A percentile compares a stretch with the other conserved stretches of the same genome.
Conservation (phyloP, 30 jellyfish, hydroid and myxozoan genomes). For the Nemopilema nomurai region DNA sequence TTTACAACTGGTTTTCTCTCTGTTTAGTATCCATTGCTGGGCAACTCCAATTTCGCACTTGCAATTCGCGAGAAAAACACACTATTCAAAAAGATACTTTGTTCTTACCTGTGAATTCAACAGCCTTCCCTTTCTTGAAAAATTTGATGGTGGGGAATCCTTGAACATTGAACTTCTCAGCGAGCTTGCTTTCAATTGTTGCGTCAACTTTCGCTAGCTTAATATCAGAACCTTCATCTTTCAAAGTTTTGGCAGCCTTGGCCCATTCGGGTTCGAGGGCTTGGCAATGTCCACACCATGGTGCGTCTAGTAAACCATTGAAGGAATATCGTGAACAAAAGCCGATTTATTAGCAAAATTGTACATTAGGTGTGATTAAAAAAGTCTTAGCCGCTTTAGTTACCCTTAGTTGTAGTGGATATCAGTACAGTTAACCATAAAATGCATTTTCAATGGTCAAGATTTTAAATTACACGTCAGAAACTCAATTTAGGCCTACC, state of each 20-base stretch:
- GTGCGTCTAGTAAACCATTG: constrained; percentile 82
- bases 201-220: constrained; percentile 96
- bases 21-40: too few species aligned
- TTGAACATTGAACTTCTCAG: constrained; percentile 89
- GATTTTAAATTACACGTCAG: background rate
- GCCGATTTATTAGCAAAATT: too few species aligned
- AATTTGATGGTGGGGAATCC: constrained; percentile 99
- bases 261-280: constrained; percentile 97
- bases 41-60: too few species aligned
- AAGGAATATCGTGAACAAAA: background rate
- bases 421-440: too few species aligned
- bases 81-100: background rate
- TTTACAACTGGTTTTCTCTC: too few species aligned
- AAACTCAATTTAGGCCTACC: background rate
- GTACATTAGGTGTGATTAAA: too few species aligned
- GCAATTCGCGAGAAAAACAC: too few species aligned
- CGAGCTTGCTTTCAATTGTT: constrained; percentile 88
- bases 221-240: constrained; percentile 81
- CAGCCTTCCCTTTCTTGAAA: constrained; percentile 80
- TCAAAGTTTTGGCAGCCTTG: constrained; percentile 87
- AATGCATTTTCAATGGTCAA: background rate
- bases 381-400: too few species aligned
- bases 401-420: too few species aligned
- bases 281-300: constrained; percentile 99
- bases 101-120: constrained; percentile 81